Base-by-base conservation (phyloP, 2,113 vertebrate genomes). In the Catharus fuscescens region DNA sequence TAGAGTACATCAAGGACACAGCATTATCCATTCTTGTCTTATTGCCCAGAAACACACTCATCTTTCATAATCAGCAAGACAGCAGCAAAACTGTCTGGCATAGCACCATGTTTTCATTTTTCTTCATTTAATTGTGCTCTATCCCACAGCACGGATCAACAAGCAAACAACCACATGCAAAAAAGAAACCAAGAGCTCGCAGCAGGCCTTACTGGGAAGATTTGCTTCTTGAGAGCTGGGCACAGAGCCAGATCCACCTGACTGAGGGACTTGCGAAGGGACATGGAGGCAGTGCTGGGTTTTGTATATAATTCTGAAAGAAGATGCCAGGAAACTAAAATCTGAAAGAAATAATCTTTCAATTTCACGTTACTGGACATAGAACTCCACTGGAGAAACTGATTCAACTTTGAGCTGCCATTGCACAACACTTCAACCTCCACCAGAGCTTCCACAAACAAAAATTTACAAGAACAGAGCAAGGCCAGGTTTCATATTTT, bases 341-440 rank as follows among this genome's bases (percentile, higher is more conserved):
- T 56, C n/a, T 34, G 56, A 71, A 88, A 88, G 44, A 93, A 95
- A 84, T 40, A 92, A 95, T 96, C 84, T 95, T 97, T 97, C 95
- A 93, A 8, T 97, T 97, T 97, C 96, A 97, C 60, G 69, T 85
- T 96, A 74, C 9, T 34, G 86, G 93, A 92, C 92, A 92, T 94
- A 94, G 93, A 97, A 97, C 88, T 95, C 80, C 38, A 93, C 40
- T n/a, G 64, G 74, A 96, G 85, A 97, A 97, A 97, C 38, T 79
- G 94, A 96, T 94, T 96, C 80, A 78, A 20, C 88, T 91, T 52
- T 40, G 56, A 96, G 80, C 69, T 6, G 2, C 59, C 73, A 91
- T 78, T 25, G 23, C 86, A 95, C 80, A 92, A 64, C 47, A 73
- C 88, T 96, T 92, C 94, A 92, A 96, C 88, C 84, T 94, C 85